phyloP scores from a whole-genome alignment of 1,140 invertebrate species.

The Cryptotermes secundus region DNA sequence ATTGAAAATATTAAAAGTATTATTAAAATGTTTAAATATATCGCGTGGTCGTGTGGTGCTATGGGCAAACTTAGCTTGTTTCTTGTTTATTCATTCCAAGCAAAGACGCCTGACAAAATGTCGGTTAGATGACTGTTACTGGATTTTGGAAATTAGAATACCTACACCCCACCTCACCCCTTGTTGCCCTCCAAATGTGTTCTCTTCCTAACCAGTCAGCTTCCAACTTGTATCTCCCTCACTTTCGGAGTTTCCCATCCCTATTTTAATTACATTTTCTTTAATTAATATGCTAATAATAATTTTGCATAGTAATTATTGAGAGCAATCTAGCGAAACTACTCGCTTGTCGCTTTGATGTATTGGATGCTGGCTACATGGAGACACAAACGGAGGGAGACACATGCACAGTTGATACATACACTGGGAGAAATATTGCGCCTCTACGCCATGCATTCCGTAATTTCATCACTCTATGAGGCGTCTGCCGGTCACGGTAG shows the following conservation, averaged over 20 bases:
- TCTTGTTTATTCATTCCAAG: too few species aligned
- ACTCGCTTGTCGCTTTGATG: conserved; percentile 53
- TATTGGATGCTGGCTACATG: conserved; percentile 25
- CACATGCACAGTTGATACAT: conserved; percentile 4
- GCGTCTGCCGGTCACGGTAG: too few species aligned
- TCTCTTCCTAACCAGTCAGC: conserved; percentile 7
- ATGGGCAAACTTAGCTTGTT: too few species aligned
- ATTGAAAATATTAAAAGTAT: too few species aligned
- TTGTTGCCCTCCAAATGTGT: neutral
- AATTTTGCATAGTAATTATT: conserved; percentile 56
- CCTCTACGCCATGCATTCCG: neutral
- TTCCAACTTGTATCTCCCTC: conserved; percentile 20
- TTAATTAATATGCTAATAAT: conserved; percentile 57
- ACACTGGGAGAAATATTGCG: conserved; percentile 2
- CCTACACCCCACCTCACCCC: neutral
- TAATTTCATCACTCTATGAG: too few species aligned
- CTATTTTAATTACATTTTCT: conserved; percentile 42
- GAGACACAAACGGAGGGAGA: conserved; percentile 23
- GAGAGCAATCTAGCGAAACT: conserved; percentile 49
- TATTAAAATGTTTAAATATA: too few species aligned
- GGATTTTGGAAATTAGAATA: conserved; percentile 8
- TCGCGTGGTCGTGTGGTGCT: too few species aligned
- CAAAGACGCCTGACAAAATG: neutral
- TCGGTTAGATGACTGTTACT: conserved; percentile 14
- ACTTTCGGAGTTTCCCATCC: conserved; percentile 23